These are phyloP conservation scores for Patagioenas fasciata DNA, from an alignment of 2,113 vertebrate genomes.

Conservation along the genomic window DNA sequence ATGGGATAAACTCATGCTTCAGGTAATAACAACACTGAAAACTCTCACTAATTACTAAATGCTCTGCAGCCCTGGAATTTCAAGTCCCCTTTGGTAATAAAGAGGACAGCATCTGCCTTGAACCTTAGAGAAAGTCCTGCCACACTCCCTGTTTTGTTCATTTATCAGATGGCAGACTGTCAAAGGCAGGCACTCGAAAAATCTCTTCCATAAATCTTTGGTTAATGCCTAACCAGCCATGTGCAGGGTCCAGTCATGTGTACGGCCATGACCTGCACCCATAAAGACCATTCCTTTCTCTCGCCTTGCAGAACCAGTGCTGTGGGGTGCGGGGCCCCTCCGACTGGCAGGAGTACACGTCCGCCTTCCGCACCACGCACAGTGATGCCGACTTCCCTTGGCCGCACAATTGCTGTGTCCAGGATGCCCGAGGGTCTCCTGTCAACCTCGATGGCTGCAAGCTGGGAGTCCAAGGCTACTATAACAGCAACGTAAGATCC, in stretches of 20 bases:
- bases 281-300: not conserved
- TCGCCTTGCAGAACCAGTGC: constrained; percentile 68
- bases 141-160: fast-evolving
- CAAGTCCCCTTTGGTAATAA: not conserved
- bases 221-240: not conserved
- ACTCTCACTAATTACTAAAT: constrained; percentile 16
- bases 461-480: constrained; percentile 74
- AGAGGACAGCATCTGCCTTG: not conserved
- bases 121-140: not conserved
- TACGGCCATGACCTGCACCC: not conserved
- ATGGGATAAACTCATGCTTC: constrained; percentile 79
- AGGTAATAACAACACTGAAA: constrained; percentile 62
- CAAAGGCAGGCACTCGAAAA: constrained; percentile 2
- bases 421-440: constrained; percentile 46
- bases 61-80: constrained; percentile 15
- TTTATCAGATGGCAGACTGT: not conserved
- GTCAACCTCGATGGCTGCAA: constrained; percentile 73
- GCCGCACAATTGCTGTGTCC: constrained; percentile 76
- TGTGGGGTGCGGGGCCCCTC: constrained; percentile 76
- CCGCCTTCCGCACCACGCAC: constrained; percentile 54
- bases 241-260: not conserved
- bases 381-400: constrained; percentile 77
- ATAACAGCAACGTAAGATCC: constrained; percentile 68
- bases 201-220: not conserved
- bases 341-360: constrained; percentile 77